Conservation (phyloP, 2,888 invertebrate species). For the Ophioninae sp. region DNA sequence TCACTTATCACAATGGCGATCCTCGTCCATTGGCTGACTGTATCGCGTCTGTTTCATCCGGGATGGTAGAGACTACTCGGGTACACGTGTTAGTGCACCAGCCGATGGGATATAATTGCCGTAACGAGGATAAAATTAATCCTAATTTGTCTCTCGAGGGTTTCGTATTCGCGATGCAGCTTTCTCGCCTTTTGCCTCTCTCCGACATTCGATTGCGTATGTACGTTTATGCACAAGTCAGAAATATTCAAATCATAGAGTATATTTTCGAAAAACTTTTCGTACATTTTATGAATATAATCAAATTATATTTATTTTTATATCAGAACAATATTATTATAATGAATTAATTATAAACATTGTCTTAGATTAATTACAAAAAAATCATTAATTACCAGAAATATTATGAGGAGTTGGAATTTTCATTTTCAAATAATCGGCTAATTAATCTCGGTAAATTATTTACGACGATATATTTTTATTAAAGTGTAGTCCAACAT, state of each 20-base stretch:
- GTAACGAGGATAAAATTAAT: slow-evolving; percentile 55
- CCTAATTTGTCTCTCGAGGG: slow-evolving; percentile 22
- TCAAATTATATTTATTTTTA: too few relatives aligned
- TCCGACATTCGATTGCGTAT: not conserved
- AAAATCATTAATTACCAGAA: too few relatives aligned
- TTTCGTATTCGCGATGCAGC: slow-evolving; percentile 18
- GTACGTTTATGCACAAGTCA: not conserved
- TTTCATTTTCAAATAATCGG: too few relatives aligned
- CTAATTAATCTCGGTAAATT: too few relatives aligned
- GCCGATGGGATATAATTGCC: slow-evolving; percentile 36
- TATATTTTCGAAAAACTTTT: not conserved
- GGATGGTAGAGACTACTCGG: not conserved
- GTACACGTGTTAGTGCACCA: not conserved
- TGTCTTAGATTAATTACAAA: too few relatives aligned
- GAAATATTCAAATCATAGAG: not conserved
- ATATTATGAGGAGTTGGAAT: too few relatives aligned
- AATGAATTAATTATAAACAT: too few relatives aligned
- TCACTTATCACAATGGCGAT: slow-evolving; percentile 49
- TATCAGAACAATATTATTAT: too few relatives aligned
- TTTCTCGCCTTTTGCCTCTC: not conserved
- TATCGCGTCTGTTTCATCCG: slow-evolving; percentile 5
- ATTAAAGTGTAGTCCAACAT: not conserved
- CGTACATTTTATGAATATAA: not conserved
- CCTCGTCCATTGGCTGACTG: slow-evolving; percentile 13
- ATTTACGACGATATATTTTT: too few relatives aligned